These are phyloP conservation scores for Cynaeus angustus DNA, from an alignment of 2,888 invertebrate species.

Conservation along the genomic window DNA sequence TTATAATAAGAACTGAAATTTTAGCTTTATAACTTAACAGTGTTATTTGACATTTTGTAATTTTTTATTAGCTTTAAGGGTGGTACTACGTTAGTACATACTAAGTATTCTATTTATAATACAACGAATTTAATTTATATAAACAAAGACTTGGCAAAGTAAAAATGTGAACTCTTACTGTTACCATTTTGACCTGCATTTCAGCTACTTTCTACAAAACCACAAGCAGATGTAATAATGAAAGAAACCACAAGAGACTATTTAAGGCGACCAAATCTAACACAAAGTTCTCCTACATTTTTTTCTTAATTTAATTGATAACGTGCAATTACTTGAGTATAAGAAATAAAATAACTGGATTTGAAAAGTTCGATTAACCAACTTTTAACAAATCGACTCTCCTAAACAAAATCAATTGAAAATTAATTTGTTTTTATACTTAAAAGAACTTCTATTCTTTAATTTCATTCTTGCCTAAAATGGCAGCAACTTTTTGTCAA, in stretches of 20 bases:
- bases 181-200: neutral
- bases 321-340: too few species aligned
- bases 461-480: too few species aligned
- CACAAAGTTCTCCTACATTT: too few species aligned
- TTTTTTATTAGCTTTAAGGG: neutral
- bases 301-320: too few species aligned
- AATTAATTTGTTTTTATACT: too few species aligned
- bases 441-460: too few species aligned
- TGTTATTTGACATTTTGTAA: neutral
- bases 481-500: too few species aligned
- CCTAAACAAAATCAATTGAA: too few species aligned
- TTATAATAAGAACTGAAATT: conserved; percentile 30
- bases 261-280: too few species aligned
- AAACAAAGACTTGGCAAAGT: neutral
- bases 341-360: too few species aligned
- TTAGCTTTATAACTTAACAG: conserved; percentile 3
- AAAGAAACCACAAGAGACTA: neutral
- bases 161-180: neutral
- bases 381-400: too few species aligned
- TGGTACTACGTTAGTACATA: neutral
- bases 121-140: conserved; percentile 7
- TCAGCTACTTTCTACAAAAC: conserved; percentile 6
- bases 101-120: neutral
- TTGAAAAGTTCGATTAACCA: too few species aligned
- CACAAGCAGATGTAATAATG: neutral